These are phyloP conservation scores for Trochalopteron elliotii DNA, from an alignment of 2,113 vertebrate genomes.

Conservation along the genomic window DNA sequence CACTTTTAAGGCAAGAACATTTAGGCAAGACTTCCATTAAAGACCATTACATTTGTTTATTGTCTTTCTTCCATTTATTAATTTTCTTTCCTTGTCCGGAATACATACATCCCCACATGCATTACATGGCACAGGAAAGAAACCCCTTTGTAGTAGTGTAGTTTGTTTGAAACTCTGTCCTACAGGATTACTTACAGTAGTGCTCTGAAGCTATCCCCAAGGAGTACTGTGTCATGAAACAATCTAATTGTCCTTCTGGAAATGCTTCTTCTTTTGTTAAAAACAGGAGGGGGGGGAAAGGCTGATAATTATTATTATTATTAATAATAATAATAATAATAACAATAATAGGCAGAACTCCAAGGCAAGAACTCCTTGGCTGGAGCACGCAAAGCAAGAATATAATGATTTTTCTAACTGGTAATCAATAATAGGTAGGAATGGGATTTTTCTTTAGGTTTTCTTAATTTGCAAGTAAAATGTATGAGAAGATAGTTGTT, in stretches of 20 bases:
- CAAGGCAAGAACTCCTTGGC: constrained; percentile 26
- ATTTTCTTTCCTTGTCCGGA: not conserved
- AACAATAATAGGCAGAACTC: not conserved
- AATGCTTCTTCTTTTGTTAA: constrained; percentile 41
- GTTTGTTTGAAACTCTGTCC: constrained; percentile 67
- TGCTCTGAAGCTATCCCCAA: constrained; percentile 54
- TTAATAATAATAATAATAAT: not conserved
- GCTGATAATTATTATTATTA: too few species aligned
- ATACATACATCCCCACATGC: not conserved
- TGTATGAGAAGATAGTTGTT: constrained; percentile 40
- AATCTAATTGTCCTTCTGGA: constrained; percentile 63
- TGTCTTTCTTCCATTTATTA: not conserved
- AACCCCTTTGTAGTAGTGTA: constrained; percentile 10
- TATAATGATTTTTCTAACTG: constrained; percentile 51
- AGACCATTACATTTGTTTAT: not conserved
- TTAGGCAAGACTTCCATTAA: not conserved
- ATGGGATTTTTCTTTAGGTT: constrained; percentile 47
- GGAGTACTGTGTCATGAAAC: constrained; percentile 43
- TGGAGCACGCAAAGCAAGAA: constrained; percentile 40
- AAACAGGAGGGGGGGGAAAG: not conserved
- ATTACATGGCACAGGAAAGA: not conserved
- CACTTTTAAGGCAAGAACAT: not conserved
- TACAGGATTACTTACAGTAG: constrained; percentile 56
- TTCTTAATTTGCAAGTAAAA: constrained; percentile 63
- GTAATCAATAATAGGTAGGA: constrained; percentile 60